Evolutionary conservation across 2,888 invertebrate genomes (phyloP).

Genomic region (Cylindroiulus punctatus): DNA sequence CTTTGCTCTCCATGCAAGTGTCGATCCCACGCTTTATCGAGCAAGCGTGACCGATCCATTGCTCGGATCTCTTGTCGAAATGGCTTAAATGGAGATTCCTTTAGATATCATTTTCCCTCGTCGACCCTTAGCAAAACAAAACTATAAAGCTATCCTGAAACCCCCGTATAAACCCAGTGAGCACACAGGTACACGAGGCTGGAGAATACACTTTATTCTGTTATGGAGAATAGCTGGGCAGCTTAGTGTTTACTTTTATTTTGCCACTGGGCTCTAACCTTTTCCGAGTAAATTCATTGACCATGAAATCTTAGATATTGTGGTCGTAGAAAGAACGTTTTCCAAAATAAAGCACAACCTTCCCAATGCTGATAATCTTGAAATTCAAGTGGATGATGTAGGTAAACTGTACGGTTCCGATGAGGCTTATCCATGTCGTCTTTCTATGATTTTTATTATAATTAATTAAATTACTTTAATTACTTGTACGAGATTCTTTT

Average conservation of each 20-base stretch:
- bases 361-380: no score
- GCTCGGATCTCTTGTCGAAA: conserved; percentile 3
- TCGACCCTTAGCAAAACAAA: conserved; percentile 3
- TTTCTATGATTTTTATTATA: no score
- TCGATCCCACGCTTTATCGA: conserved; percentile 18
- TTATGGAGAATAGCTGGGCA: not conserved
- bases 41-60: conserved; percentile 18
- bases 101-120: conserved; percentile 11
- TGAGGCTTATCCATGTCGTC: no score
- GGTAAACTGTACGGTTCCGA: no score
- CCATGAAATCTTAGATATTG: no score
- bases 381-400: no score
- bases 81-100: conserved; percentile 11
- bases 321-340: no score
- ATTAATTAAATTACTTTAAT: no score
- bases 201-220: not conserved
- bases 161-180: not conserved
- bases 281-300: no score
- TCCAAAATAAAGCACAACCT: no score
- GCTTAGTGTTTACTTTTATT: not conserved
- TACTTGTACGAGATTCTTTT: no score
- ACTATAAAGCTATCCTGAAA: conserved; percentile 3
- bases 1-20: not conserved
- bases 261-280: no score
- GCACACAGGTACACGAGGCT: not conserved